phyloP scores from a whole-genome alignment of 2,888 invertebrate genomes.

The Venusia cambrica region DNA sequence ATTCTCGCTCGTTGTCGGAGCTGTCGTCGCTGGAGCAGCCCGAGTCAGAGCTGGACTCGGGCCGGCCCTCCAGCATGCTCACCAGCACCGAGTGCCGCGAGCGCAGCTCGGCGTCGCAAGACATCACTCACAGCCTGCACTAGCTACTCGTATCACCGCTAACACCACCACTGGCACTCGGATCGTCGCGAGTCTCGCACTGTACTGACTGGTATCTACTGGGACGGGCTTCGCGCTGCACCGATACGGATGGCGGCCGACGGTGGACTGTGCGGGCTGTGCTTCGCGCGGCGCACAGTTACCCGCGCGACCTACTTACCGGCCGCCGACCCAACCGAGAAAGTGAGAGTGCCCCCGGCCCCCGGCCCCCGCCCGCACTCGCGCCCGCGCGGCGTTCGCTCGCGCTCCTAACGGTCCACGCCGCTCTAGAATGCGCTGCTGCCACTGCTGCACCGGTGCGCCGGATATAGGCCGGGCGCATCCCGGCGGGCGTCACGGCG shows the following conservation, averaged over 20 bases:
- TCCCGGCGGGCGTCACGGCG: constrained; percentile 77
- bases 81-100: constrained; percentile 84
- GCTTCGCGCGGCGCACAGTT: constrained; percentile 81
- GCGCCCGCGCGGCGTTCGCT: constrained; percentile 55
- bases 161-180: constrained; percentile 57
- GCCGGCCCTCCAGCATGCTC: constrained; percentile 82
- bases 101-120: constrained; percentile 77
- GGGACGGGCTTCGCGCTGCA: constrained; percentile 61
- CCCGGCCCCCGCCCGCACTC: constrained; percentile 54
- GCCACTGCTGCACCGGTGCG: constrained; percentile 78
- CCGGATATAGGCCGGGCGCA: constrained; percentile 81
- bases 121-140: constrained; percentile 69
- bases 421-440: constrained; percentile 79
- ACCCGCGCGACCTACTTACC: constrained; percentile 89
- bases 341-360: constrained; percentile 79
- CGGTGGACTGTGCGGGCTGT: constrained; percentile 78
- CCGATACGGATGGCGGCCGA: constrained; percentile 83
- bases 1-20: constrained; percentile 67
- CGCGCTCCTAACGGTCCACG: constrained; percentile 77
- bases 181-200: constrained; percentile 62
- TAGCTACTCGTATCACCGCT: constrained; percentile 44
- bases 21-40: constrained; percentile 80
- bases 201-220: constrained; percentile 43
- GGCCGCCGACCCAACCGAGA: constrained; percentile 86
- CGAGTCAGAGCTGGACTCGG: constrained; percentile 76